A percentile compares a stretch with the other conserved stretches of the same genome.
Conservation (phyloP, 2,113 vertebrate genomes). For the Emydura subglobosa region DNA sequence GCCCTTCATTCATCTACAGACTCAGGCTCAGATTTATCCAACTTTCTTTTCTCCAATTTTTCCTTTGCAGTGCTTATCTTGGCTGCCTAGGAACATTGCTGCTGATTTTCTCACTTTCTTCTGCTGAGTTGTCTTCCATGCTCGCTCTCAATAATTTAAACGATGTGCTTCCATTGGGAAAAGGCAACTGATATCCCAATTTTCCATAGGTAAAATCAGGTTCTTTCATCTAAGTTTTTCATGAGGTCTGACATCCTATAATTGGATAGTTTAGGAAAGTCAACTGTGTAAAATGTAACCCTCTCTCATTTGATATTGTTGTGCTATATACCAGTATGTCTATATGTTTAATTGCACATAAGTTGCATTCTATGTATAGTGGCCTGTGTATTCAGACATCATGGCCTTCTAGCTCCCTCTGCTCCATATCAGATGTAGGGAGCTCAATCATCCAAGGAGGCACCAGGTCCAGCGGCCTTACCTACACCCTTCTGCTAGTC, state of each 20-base stretch:
- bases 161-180: neutral
- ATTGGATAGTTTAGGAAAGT: neutral
- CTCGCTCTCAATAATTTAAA: neutral
- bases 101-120: neutral
- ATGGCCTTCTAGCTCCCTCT: neutral
- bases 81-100: neutral
- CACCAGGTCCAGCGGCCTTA: neutral
- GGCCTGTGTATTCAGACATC: neutral
- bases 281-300: neutral
- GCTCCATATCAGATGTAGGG: neutral
- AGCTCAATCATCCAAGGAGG: neutral
- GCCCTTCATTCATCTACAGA: neutral
- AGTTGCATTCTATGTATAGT: neutral
- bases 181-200: neutral
- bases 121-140: neutral
- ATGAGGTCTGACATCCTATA: neutral
- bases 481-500: neutral
- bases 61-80: neutral
- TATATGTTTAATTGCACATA: neutral
- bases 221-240: neutral
- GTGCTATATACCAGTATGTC: neutral
- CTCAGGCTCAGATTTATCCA: neutral
- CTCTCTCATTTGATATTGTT: neutral
- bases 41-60: neutral
- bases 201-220: neutral